Base-by-base conservation (phyloP, 2,888 invertebrate species). In the Cheilosia impressa region DNA sequence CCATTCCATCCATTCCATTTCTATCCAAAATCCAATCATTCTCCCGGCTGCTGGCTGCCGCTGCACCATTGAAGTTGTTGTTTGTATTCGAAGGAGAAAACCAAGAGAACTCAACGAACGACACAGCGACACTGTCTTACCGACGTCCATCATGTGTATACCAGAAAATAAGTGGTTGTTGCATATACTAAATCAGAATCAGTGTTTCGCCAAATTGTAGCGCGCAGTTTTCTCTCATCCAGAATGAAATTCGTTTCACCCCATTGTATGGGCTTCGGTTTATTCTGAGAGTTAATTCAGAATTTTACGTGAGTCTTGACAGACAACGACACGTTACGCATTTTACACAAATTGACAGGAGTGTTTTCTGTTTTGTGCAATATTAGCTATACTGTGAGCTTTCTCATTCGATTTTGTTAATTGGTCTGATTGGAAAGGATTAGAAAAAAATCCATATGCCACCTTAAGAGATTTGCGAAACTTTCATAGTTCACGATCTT, bases 141-240 rank as follows among this genome's bases (percentile, higher is more conserved):
- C 77, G 68, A 73, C 62, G 15, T 27, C 1, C n/a, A 38, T 0
- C 3, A 10, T n/a, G 4, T 10, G 19, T 38, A 10, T n/a, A 38
- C 38, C 38, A 38, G 38, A 38, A 38, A 38, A 38, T 31, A 31
- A 38, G 9, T 45, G 83, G 83, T 83, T 83, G 63, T 10, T 63
- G 83, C 9, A 50, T 41, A 1, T 22, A 79, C 83, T 83, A 83
- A 83, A 83, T 69, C 72, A 79, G 15, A 73, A 19, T 17, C 19
- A 5, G 0, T n/a, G 43, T 52, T 15, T 55, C 57, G 45, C 62
- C 24, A 58, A 50, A 38, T 4, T 38, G 13, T 24, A 9, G 27
- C 19, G 10, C 57, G 65, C 45, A 65, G 34, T 65, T 73, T 73
- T 55, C 13, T 47, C 24, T 13, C 43, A 50, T 5, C 19, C 15